phyloP scores from a whole-genome alignment of 2,797 vertebrate species.

The Lagocephalus sceleratus region DNA sequence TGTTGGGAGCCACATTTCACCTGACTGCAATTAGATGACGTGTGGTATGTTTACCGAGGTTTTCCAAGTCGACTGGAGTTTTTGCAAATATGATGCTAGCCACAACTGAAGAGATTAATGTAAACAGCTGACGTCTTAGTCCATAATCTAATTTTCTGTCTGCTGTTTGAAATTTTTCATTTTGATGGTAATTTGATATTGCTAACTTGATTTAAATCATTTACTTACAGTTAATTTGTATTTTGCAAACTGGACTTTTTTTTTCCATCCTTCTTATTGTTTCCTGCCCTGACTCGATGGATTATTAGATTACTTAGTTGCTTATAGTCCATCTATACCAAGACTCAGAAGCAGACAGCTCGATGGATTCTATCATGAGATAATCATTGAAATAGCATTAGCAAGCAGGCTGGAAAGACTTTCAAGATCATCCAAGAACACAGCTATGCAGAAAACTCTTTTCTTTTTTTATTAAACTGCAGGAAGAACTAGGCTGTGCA shows the following conservation, averaged over 20 bases:
- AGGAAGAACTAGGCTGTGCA: constrained; percentile 21
- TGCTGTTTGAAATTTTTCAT: constrained; percentile 70
- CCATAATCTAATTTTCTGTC: constrained; percentile 68
- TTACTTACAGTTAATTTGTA: constrained; percentile 70
- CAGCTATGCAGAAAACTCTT: constrained; percentile 41
- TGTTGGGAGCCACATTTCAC: constrained; percentile 34
- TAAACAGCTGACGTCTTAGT: constrained; percentile 65
- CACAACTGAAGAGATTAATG: constrained; percentile 38
- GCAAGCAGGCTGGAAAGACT: constrained; percentile 18
- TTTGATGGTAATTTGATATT: constrained; percentile 76
- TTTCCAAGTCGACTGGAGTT: constrained; percentile 33
- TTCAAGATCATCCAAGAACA: constrained; percentile 62
- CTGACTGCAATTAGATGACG: constrained; percentile 51
- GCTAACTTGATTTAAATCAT: constrained; percentile 72
- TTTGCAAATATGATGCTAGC: constrained; percentile 35
- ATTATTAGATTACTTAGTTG: constrained; percentile 50
- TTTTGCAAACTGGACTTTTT: constrained; percentile 52
- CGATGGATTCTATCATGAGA: constrained; percentile 42
- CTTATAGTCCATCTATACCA: constrained; percentile 22
- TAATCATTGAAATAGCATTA: constrained; percentile 40
- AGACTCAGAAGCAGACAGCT: constrained; percentile 29
- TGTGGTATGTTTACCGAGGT: constrained; percentile 50
- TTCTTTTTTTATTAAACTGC: constrained; percentile 12
- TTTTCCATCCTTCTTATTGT: constrained; percentile 36
- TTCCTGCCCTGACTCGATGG: constrained; percentile 48